Evolutionary conservation across 1,140 invertebrate species (phyloP).

Genomic region (Ylistrum balloti): DNA sequence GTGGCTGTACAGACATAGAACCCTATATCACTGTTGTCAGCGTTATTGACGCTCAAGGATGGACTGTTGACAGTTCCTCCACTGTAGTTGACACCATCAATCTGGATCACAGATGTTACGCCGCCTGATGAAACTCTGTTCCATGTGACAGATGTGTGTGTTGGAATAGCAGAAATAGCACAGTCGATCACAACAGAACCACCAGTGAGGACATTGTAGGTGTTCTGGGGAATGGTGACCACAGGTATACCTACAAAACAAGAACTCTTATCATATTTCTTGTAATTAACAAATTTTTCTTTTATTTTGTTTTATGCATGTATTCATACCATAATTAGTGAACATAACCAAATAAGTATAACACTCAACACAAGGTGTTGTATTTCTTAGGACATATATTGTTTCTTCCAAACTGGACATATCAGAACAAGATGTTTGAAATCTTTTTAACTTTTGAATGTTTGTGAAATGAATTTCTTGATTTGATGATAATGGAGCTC

Average conservation of each 20-base stretch:
- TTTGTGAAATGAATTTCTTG: too few species aligned
- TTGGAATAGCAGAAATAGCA: conserved; percentile 42
- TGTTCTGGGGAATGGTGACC: conserved; percentile 38
- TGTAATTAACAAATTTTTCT: too few species aligned
- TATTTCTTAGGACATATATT: too few species aligned
- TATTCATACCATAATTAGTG: too few species aligned
- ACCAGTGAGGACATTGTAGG: conserved; percentile 41
- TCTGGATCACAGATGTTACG: background rate
- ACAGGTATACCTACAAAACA: conserved; percentile 30
- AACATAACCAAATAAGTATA: too few species aligned
- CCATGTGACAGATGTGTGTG: conserved; percentile 47
- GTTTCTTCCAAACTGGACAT: too few species aligned
- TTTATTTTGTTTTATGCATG: too few species aligned
- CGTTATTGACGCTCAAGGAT: conserved; percentile 50
- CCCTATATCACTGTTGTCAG: conserved; percentile 54
- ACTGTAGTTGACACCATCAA: conserved; percentile 43
- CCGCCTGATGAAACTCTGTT: background rate
- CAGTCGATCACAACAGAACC: conserved; percentile 43
- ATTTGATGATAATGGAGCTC: too few species aligned
- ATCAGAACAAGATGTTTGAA: too few species aligned
- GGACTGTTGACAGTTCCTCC: conserved; percentile 51
- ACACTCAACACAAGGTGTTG: too few species aligned
- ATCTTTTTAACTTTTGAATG: too few species aligned
- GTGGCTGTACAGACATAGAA: conserved; percentile 58
- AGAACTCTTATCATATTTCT: background rate